A percentile compares a stretch with the other conserved stretches of the same genome.
Evolutionary conservation across 2,888 invertebrate species (phyloP).

Genomic region (Cenopis cana): DNA sequence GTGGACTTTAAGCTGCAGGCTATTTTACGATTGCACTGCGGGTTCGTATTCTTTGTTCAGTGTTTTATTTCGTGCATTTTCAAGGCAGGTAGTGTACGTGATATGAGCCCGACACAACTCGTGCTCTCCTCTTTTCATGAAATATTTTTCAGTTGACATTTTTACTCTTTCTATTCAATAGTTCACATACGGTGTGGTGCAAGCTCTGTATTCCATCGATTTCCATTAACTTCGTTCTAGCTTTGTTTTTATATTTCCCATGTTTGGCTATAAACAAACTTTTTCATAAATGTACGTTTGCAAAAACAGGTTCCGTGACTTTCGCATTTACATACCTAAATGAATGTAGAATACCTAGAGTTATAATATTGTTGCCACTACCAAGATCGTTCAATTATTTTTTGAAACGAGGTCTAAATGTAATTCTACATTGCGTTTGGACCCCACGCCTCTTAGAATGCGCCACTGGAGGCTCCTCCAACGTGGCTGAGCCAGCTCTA

Average conservation of each 20-base stretch:
- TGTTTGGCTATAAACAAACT: neutral
- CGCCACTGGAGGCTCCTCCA: slow-evolving; percentile 70
- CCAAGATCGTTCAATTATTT: neutral
- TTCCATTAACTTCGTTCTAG: slow-evolving; percentile 23
- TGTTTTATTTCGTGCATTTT: slow-evolving; percentile 76
- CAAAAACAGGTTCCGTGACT: too few relatives aligned
- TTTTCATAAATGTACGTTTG: neutral
- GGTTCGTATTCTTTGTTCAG: slow-evolving; percentile 72
- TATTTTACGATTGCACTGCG: slow-evolving; percentile 69
- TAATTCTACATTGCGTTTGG: slow-evolving; percentile 15
- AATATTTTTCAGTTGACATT: slow-evolving; percentile 75
- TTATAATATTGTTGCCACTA: too few relatives aligned
- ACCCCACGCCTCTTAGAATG: slow-evolving; percentile 61
- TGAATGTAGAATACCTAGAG: too few relatives aligned
- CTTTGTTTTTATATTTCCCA: neutral
- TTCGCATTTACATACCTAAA: too few relatives aligned
- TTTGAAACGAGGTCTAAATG: neutral
- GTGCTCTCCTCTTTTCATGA: slow-evolving; percentile 64
- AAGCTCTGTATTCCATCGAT: slow-evolving; percentile 33
- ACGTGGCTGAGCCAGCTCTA: slow-evolving; percentile 64
- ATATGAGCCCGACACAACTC: slow-evolving; percentile 62
- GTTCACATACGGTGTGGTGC: slow-evolving; percentile 39
- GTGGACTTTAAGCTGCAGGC: slow-evolving; percentile 64
- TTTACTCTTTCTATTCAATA: slow-evolving; percentile 64
- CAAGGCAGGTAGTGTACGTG: slow-evolving; percentile 66